phyloP scores from a whole-genome alignment of 2,113 vertebrate species.

The Ageneiosus marmoratus region DNA sequence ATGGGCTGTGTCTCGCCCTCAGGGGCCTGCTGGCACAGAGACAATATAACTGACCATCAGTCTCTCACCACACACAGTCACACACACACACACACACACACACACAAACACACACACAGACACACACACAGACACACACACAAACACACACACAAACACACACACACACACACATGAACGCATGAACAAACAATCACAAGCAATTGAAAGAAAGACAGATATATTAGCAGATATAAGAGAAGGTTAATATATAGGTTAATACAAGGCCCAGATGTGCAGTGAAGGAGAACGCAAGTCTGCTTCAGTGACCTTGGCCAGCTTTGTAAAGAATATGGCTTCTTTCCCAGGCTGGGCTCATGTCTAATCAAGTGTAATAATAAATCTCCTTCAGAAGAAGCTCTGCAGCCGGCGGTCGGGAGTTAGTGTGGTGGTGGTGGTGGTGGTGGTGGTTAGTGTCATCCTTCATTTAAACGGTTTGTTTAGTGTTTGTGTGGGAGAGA shows the following conservation, averaged over 20 bases:
- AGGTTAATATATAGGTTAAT: constrained; percentile 17
- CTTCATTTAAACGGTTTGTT: constrained; percentile 13
- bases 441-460: constrained; percentile 34
- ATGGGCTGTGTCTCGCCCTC: constrained; percentile 89
- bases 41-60: constrained; percentile 28
- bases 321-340: constrained; percentile 9
- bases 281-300: constrained; percentile 12
- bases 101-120: background rate
- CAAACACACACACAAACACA: background rate
- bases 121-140: background rate
- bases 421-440: constrained; percentile 31
- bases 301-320: background rate
- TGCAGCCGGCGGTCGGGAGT: constrained; percentile 18
- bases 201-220: background rate
- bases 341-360: background rate
- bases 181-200: no score
- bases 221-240: constrained; percentile 6
- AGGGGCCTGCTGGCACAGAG: constrained; percentile 77
- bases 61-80: background rate
- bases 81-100: background rate
- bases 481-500: constrained; percentile 21
- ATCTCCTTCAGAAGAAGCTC: constrained; percentile 28
- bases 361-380: background rate
- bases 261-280: constrained; percentile 30
- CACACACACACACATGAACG: background rate